Conservation (phyloP, 1,140 invertebrate genomes). For the Mylabris phalerata region DNA sequence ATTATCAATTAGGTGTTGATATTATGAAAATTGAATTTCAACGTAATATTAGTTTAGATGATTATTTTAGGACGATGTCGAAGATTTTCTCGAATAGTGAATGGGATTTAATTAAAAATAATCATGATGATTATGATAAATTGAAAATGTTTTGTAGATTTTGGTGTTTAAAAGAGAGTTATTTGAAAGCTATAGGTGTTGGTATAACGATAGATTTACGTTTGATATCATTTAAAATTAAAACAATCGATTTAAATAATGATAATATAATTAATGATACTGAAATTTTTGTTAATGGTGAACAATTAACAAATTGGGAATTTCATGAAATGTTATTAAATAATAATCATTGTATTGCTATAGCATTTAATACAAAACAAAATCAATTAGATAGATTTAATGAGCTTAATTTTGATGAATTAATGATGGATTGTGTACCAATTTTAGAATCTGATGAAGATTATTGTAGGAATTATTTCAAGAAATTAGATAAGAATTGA, state of each 20-base stretch:
- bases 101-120: conserved; percentile 65
- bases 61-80: conserved; percentile 84
- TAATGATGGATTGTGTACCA: conserved; percentile 50
- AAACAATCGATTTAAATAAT: conserved; percentile 43
- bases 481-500: conserved; percentile 30
- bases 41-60: conserved; percentile 54
- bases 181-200: conserved; percentile 83
- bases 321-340: conserved; percentile 88
- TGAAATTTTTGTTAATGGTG: conserved; percentile 56
- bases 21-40: conserved; percentile 67
- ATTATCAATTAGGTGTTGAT: conserved; percentile 53
- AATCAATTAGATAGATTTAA: conserved; percentile 38
- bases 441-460: conserved; percentile 46
- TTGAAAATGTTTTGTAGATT: conserved; percentile 73
- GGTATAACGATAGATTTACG: conserved; percentile 75
- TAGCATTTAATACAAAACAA: conserved; percentile 51
- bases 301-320: conserved; percentile 58
- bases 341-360: conserved; percentile 70
- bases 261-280: conserved; percentile 58
- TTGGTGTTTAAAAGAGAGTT: conserved; percentile 95
- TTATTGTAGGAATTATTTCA: conserved; percentile 44
- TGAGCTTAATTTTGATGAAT: conserved; percentile 47
- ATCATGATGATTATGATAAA: conserved; percentile 48
- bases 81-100: conserved; percentile 72
- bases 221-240: conserved; percentile 67